Conservation (phyloP, 2,797 vertebrate genomes). For the Pseudomugil tenellus region DNA sequence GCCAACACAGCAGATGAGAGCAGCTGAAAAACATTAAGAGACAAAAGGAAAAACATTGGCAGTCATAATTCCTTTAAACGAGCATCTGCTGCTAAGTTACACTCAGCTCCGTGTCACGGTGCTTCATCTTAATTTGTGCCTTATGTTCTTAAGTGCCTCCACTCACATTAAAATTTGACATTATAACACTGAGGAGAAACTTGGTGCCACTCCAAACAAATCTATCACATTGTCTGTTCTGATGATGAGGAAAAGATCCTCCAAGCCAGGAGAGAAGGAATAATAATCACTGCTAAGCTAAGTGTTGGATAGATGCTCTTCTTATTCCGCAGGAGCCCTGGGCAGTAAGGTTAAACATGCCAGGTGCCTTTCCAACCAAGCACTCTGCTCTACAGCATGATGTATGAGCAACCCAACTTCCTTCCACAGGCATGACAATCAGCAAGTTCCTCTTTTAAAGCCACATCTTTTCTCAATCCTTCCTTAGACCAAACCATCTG, state of each 20-base stretch:
- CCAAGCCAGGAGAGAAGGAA: constrained; percentile 20
- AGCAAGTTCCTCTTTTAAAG: constrained; percentile 50
- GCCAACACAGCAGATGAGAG: constrained; percentile 5
- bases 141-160: constrained; percentile 45
- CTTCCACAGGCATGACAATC: constrained; percentile 54
- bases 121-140: constrained; percentile 41
- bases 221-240: constrained; percentile 42
- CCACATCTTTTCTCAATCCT: constrained; percentile 54
- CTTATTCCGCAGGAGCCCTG: constrained; percentile 56
- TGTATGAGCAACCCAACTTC: constrained; percentile 49
- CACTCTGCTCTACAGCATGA: constrained; percentile 65
- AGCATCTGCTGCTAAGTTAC: constrained; percentile 40
- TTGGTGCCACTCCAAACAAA: constrained; percentile 36
- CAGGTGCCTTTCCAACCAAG: constrained; percentile 63
- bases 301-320: constrained; percentile 48
- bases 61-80: constrained; percentile 21
- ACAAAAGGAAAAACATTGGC: constrained; percentile 8
- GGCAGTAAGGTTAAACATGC: constrained; percentile 55
- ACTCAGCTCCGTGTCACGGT: constrained; percentile 11
- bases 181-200: constrained; percentile 44
- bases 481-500: constrained; percentile 50
- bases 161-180: constrained; percentile 51
- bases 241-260: constrained; percentile 21
- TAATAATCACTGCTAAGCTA: constrained; percentile 43
- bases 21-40: not conserved